Evolutionary conservation across 2,113 vertebrate species (phyloP), one percentile per base, ranked within the genome.

Genomic region (Carassius gibelio): DNA sequence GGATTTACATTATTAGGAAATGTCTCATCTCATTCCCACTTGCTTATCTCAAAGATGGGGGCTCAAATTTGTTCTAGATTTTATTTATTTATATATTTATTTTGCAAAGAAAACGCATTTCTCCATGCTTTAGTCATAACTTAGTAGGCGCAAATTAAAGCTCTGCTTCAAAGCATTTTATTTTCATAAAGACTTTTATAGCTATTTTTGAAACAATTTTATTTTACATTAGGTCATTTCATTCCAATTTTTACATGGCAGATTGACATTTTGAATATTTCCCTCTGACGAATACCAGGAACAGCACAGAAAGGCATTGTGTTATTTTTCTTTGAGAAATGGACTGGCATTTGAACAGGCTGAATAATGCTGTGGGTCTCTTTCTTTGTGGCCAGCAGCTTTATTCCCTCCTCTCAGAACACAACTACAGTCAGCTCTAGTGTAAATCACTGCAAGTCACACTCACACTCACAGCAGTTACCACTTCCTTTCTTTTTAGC

Each of bases 161-260:
- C 74, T 71, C 30, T 62, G 71, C 64, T 87, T 90, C 84, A 91
- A 90, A 90, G 85, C 57, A 23, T 79, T n/a, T 48, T 83, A 59
- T 69, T 81, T 50, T 61, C 19, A 62, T 66, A 76, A 82, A 19
- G 21, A 59, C 13, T 38, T 61, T 55, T 88, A 85, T 72, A 50
- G 42, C 69, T 79, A 62, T 78, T 79, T 57, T 75, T 78, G 71
- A 61, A n/a, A 9, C 9, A 1, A n/a, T 42, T 45, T 45, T 45
- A 19, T 45, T 72, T 2, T 5, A 13, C 9, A n/a, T 1, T 0
- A 72, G 19, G 38, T 72, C 9, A 23, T 42, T 21, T 45, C 21
- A 72, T 72, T 11, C 15, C 69, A 72, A 2, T 19, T 72, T 42
- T 42, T 23, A 42, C 26, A 26, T 72, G n/a, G 42, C 66, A 74